Percentiles rank a stretch among this genome's conserved stretches.
Conservation (phyloP, 1,140 invertebrate genomes). For the Pseudomyrmex cubaensis region DNA sequence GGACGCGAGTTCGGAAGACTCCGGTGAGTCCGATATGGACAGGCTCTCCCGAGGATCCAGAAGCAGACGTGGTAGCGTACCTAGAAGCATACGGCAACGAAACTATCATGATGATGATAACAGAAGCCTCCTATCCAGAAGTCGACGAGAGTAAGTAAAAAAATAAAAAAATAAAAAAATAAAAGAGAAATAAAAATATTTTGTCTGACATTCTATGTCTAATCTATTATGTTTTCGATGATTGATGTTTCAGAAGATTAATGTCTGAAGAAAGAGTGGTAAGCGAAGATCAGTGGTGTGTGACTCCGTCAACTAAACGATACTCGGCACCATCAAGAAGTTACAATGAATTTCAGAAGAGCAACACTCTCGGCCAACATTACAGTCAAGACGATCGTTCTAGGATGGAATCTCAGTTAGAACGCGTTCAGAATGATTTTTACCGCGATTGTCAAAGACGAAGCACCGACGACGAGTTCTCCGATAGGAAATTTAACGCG, state of each 20-base stretch:
- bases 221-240: not conserved
- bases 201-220: not conserved
- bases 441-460: conserved; percentile 68
- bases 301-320: conserved; percentile 68
- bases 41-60: conserved; percentile 84
- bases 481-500: conserved; percentile 69
- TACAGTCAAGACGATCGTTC: conserved; percentile 59
- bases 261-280: conserved; percentile 80
- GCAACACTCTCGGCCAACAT: conserved; percentile 63
- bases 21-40: conserved; percentile 86
- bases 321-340: conserved; percentile 58
- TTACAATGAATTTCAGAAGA: conserved; percentile 65
- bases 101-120: conserved; percentile 79
- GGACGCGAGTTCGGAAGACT: conserved; percentile 85
- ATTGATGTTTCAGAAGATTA: conserved; percentile 73
- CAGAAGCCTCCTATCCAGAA: conserved; percentile 67
- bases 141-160: conserved; percentile 76
- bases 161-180: not conserved
- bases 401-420: conserved; percentile 44
- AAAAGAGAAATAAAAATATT: not conserved
- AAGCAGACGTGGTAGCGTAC: conserved; percentile 74
- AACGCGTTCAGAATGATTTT: conserved; percentile 58
- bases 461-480: conserved; percentile 79
- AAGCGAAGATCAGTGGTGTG: conserved; percentile 79
- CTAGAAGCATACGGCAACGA: conserved; percentile 71